phyloP scores from a whole-genome alignment of 2,888 invertebrate genomes.

The Dynastes grantii region DNA sequence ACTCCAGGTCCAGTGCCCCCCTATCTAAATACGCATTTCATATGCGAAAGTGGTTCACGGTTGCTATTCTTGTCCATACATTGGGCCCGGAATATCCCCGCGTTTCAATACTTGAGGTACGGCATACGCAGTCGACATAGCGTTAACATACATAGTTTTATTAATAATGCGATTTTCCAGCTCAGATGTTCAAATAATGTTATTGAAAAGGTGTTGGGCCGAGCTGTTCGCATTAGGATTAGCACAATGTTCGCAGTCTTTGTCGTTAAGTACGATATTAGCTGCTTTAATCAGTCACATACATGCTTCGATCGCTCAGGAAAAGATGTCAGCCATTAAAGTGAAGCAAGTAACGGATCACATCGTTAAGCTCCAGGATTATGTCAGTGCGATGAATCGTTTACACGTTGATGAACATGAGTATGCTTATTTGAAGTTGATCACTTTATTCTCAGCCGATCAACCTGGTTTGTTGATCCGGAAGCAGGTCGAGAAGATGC shows the following conservation, averaged over 20 bases:
- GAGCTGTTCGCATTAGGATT: slow-evolving; percentile 93
- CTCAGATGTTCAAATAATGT: slow-evolving; percentile 85
- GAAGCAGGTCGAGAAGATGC: slow-evolving; percentile 75
- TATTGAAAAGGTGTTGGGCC: slow-evolving; percentile 93
- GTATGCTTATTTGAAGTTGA: slow-evolving; percentile 89
- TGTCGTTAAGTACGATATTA: slow-evolving; percentile 86
- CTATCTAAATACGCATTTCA: slow-evolving; percentile 94
- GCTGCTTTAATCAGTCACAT: slow-evolving; percentile 88
- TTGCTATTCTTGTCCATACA: slow-evolving; percentile 92
- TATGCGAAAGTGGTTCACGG: slow-evolving; percentile 95
- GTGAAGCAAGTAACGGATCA: slow-evolving; percentile 82
- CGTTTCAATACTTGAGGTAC: slow-evolving; percentile 86
- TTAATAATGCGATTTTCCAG: slow-evolving; percentile 71
- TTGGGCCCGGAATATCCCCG: slow-evolving; percentile 90
- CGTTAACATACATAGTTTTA: not conserved
- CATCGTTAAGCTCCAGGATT: slow-evolving; percentile 84
- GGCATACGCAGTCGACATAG: too few relatives aligned
- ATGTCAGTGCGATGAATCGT: slow-evolving; percentile 82
- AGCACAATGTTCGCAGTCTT: slow-evolving; percentile 86
- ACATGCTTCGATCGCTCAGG: slow-evolving; percentile 81
- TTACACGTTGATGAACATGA: slow-evolving; percentile 87
- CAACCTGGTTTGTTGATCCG: slow-evolving; percentile 71
- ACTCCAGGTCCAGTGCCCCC: slow-evolving; percentile 86
- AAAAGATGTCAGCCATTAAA: slow-evolving; percentile 84
- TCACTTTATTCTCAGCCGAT: slow-evolving; percentile 78